These are phyloP conservation scores for Athalia cordata DNA, from an alignment of 2,888 invertebrate species.

Conservation along the genomic window DNA sequence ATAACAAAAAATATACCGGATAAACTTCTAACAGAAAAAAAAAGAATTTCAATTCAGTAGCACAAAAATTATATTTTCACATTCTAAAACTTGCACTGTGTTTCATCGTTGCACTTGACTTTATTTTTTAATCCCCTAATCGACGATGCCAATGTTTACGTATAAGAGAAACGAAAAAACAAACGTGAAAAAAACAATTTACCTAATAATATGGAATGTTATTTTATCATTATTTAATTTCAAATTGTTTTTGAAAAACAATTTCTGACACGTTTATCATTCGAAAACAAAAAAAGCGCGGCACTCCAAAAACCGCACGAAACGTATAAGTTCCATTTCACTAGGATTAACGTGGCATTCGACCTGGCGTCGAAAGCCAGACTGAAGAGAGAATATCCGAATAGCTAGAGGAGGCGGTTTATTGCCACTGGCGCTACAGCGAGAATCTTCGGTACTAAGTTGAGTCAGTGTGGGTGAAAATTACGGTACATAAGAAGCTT, in stretches of 20 bases:
- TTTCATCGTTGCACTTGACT: neutral
- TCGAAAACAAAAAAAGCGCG: no score
- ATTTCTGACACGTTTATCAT: no score
- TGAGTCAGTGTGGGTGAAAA: slow-evolving; percentile 27
- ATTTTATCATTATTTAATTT: no score
- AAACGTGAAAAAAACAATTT: slow-evolving; percentile 43
- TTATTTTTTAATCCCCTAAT: neutral
- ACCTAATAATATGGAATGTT: neutral
- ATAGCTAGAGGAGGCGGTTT: slow-evolving; percentile 11
- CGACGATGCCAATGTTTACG: neutral
- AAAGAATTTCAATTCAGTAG: neutral
- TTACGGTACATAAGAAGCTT: neutral
- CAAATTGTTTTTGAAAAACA: no score
- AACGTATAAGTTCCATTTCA: slow-evolving; percentile 30
- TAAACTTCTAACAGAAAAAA: no score
- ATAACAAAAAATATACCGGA: no score
- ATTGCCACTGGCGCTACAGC: slow-evolving; percentile 39
- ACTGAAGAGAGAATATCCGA: slow-evolving; percentile 7
- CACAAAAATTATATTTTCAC: neutral
- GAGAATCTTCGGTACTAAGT: slow-evolving; percentile 19
- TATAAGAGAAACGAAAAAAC: slow-evolving; percentile 49
- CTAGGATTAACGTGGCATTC: slow-evolving; percentile 10
- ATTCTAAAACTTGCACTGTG: neutral
- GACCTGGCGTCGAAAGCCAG: slow-evolving; percentile 38
- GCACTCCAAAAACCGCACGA: neutral